Percentiles rank a stretch among this genome's conserved stretches.
Evolutionary conservation across 1,140 invertebrate species (phyloP).

Genomic region (Leucophenga varia): DNA sequence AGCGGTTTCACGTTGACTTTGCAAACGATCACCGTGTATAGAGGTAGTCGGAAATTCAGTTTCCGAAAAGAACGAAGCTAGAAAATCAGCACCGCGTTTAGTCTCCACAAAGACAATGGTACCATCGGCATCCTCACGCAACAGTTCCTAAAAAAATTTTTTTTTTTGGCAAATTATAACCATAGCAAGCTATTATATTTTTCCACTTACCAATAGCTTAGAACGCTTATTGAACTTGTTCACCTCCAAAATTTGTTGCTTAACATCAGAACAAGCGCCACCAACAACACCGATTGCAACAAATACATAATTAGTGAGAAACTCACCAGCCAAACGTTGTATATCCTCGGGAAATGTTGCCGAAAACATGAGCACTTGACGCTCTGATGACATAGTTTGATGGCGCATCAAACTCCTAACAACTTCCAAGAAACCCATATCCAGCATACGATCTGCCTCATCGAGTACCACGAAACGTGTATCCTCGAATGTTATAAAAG

Average conservation of each 20-base stretch:
- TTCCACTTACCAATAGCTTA: constrained; percentile 62
- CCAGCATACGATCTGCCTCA: constrained; percentile 97
- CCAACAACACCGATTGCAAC: constrained; percentile 85
- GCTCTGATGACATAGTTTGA: constrained; percentile 69
- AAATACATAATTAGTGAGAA: constrained; percentile 81
- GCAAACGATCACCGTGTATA: constrained; percentile 90
- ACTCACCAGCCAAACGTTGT: constrained; percentile 74
- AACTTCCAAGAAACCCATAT: constrained; percentile 82
- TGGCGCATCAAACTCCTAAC: constrained; percentile 77
- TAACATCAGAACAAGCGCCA: constrained; percentile 86
- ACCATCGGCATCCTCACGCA: constrained; percentile 56
- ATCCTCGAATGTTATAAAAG: constrained; percentile 71
- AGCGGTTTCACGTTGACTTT: constrained; percentile 86
- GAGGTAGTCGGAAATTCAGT: constrained; percentile 73
- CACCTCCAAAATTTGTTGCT: constrained; percentile 81
- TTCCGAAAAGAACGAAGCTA: constrained; percentile 75
- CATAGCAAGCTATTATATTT: too few relatives aligned
- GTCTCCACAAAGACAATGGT: constrained; percentile 89
- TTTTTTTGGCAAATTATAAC: too few relatives aligned
- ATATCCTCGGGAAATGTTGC: constrained; percentile 88
- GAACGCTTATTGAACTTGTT: constrained; percentile 71
- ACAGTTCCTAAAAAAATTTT: constrained; percentile 31
- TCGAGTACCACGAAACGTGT: constrained; percentile 86
- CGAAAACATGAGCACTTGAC: constrained; percentile 89
- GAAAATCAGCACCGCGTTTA: constrained; percentile 86